Base-by-base conservation (phyloP, 2,113 vertebrate genomes). In the Eonycteris spelaea region DNA sequence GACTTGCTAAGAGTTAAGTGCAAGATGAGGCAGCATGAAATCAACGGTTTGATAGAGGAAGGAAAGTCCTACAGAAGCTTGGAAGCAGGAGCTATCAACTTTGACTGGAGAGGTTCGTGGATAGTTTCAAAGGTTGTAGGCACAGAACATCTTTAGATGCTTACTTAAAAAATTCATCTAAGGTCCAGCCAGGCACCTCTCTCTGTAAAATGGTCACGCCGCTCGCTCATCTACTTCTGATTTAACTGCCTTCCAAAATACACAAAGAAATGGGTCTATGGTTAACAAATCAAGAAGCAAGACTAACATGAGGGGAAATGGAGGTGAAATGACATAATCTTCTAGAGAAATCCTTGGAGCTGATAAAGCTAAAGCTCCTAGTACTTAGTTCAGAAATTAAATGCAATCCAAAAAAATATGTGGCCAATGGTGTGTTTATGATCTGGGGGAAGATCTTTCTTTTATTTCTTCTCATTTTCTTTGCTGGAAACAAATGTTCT, bases 401-500 rank as follows among this genome's bases (percentile, higher is more conserved):
- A 55, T 1, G 0, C 30, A 35, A 67, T 70, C 8, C 53, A 3
- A 19, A 59, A 83, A 68, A 91, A 22, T 16, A 51, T 33, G 74
- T 45, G 70, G 84, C 45, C 80, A 80, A 28, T 61, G 11, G n/a
- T 48, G 24, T 67, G 33, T 67, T 84, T 92, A 65, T 67, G 35
- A 84, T 85, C 75, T 85, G 59, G 14, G 13, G 6, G 40, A 75
- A 26, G 30, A 51, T 55, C 40, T 61, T 57, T 45, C 22, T 53
- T 93, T 59, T 48, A 48, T 85, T 96, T 82, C 43, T 74, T 63
- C 55, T 67, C 43, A 30, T 83, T 74, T 84, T 35, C 73, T 87
- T 94, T 90, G 61, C 30, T 71, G 75, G 79, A 93, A 90, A 88
- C 40, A 63, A 74, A 70, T 51, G n/a, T 79, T 85, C 21, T 70